Conservation (phyloP, 2,888 invertebrate genomes). For the Lepidocyrtoides sp. region DNA sequence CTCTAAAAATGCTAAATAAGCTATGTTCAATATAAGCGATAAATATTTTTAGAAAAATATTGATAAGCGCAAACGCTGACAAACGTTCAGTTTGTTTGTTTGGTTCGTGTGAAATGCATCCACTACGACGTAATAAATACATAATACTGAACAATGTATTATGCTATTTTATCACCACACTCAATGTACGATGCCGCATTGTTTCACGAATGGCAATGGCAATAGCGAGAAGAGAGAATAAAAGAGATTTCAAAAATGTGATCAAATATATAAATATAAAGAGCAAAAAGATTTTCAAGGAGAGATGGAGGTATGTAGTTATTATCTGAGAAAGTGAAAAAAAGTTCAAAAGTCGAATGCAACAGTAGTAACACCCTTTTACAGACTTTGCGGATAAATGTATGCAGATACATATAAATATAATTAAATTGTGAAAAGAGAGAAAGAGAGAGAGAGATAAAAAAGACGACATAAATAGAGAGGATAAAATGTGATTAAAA, state of each 20-base stretch:
- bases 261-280: neutral
- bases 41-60: constrained; percentile 41
- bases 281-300: neutral
- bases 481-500: constrained; percentile 56
- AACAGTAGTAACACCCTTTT: neutral
- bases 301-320: no score
- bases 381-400: neutral
- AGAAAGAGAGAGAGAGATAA: constrained; percentile 30
- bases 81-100: neutral
- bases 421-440: neutral
- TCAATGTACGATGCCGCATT: no score
- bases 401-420: neutral
- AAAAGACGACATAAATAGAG: constrained; percentile 71
- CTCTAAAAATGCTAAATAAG: neutral
- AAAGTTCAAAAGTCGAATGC: no score
- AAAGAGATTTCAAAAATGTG: constrained; percentile 52
- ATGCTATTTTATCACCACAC: constrained; percentile 14
- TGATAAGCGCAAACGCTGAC: neutral
- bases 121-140: no score
- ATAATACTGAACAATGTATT: no score
- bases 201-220: neutral
- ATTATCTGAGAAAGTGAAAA: no score
- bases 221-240: constrained; percentile 21
- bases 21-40: neutral
- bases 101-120: no score